These are phyloP conservation scores for Parapristionchus giblindavisi DNA, from an alignment of 2,888 invertebrate species.

Conservation along the genomic window DNA sequence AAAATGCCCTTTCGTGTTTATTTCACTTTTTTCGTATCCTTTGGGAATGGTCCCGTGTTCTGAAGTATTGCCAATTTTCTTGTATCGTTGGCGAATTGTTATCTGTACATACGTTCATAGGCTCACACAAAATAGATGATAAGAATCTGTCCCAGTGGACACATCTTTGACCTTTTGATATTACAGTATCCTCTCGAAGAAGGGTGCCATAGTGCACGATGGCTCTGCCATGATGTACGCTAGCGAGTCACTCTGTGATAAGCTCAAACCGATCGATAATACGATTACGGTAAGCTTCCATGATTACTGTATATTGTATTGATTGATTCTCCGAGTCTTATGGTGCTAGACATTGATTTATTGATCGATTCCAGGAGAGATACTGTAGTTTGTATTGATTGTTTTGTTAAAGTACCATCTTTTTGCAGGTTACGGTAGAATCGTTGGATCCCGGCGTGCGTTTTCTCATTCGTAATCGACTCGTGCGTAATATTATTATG, in stretches of 20 bases:
- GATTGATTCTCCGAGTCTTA: not conserved
- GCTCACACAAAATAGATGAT: too few relatives aligned
- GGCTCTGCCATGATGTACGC: constrained; percentile 35
- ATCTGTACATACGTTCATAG: too few relatives aligned
- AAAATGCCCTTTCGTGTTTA: too few relatives aligned
- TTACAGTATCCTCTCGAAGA: constrained; percentile 18
- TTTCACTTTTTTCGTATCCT: too few relatives aligned
- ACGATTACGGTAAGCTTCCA: not conserved
- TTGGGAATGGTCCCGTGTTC: too few relatives aligned
- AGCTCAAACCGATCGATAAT: not conserved
- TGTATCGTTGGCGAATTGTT: too few relatives aligned
- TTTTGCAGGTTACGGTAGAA: constrained; percentile 11
- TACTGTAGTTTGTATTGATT: not conserved
- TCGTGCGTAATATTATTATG: constrained; percentile 25
- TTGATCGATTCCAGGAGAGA: not conserved
- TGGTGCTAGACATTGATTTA: not conserved
- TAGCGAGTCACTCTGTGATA: not conserved
- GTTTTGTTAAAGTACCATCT: not conserved
- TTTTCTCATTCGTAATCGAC: constrained; percentile 13
- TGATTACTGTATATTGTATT: not conserved
- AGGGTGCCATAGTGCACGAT: constrained; percentile 7
- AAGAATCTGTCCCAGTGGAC: too few relatives aligned
- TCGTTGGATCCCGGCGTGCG: not conserved
- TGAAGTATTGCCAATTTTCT: too few relatives aligned
- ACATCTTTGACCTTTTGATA: too few relatives aligned